These are phyloP conservation scores for Crocallis elinguaria DNA, from an alignment of 2,888 invertebrate species.

Conservation along the genomic window DNA sequence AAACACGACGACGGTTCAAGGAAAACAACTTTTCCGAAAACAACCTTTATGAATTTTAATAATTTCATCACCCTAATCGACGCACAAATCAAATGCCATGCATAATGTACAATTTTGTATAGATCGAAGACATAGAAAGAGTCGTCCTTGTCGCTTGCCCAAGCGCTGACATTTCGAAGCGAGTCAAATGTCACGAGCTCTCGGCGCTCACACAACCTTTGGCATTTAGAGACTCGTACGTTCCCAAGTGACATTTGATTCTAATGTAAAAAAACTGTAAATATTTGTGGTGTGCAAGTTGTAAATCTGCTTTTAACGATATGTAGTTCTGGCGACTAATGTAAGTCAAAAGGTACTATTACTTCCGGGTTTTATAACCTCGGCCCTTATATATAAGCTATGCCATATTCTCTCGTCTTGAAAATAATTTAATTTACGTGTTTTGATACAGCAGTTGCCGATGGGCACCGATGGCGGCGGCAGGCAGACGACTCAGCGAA, in stretches of 20 bases:
- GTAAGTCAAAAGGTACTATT: slow-evolving; percentile 4
- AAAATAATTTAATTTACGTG: slow-evolving; percentile 26
- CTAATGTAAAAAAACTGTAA: slow-evolving; percentile 47
- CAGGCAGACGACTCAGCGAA: slow-evolving; percentile 88
- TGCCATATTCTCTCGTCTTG: neutral
- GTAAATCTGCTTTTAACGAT: slow-evolving; percentile 15
- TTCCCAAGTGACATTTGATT: slow-evolving; percentile 70
- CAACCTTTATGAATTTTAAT: slow-evolving; percentile 75
- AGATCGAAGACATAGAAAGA: slow-evolving; percentile 79
- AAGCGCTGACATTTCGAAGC: slow-evolving; percentile 80
- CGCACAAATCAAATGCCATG: slow-evolving; percentile 79
- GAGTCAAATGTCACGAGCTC: slow-evolving; percentile 82
- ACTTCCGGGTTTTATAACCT: slow-evolving; percentile 23
- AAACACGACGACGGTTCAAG: slow-evolving; percentile 68
- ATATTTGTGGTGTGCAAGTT: slow-evolving; percentile 19
- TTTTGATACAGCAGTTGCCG: slow-evolving; percentile 69
- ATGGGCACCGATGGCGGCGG: slow-evolving; percentile 85
- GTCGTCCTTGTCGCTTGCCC: slow-evolving; percentile 82
- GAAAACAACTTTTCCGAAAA: slow-evolving; percentile 76
- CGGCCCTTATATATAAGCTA: neutral
- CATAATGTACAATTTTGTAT: slow-evolving; percentile 72
- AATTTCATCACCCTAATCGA: slow-evolving; percentile 71
- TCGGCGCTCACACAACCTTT: slow-evolving; percentile 76
- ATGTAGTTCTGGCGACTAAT: neutral
- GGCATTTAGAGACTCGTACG: slow-evolving; percentile 62